Base-by-base conservation (phyloP, 2,113 vertebrate species). In the Sapayoa aenigma region DNA sequence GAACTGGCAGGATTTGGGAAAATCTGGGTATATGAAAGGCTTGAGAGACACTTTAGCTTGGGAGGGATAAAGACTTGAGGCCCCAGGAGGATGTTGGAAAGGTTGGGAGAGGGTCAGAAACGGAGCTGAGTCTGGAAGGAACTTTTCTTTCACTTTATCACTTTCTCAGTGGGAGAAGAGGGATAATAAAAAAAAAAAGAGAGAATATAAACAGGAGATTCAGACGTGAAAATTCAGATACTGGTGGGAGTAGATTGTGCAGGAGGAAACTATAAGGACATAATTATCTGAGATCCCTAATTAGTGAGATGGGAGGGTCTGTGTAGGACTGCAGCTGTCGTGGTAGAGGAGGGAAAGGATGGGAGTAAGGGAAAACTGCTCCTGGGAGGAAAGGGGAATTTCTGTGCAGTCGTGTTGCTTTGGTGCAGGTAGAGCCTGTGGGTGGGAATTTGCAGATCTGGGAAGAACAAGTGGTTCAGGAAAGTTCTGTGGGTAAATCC, bases 391-490 rank as follows among this genome's bases (percentile, higher is more conserved):
- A 23, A 71, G 6, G 39, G 50, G n/a, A 35, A 39, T 81, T 76
- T 42, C 67, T 42, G 14, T 55, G 30, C 16, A 2, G 6, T n/a
- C 1, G 0, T 31, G 3, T 0, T 31, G 30, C 52, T 33, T 56
- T 35, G 23, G 49, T 24, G 46, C 15, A 62, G 35, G 30, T 6
- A 12, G 37, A n/a, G 24, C 5, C 44, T 37, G 47, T 19, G 55
- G 52, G 3, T 53, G 14, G 31, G 50, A 78, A 67, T 27, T 20
- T 5, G 11, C 24, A 55, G 14, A 7, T 23, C 21, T 49, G 47
- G 74, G 56, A 49, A 81, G 25, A 39, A 9, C 2, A 14, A 60
- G 11, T 1, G 12, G 1, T 25, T 77, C 1, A 2, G 49, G 35
- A 25, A 73, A 16, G n/a, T 24, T 74, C 27, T 24, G n/a, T 27